A percentile compares a stretch with the other conserved stretches of the same genome.
Conservation (phyloP, 1,140 invertebrate species). For the Apolygus lucorum region DNA sequence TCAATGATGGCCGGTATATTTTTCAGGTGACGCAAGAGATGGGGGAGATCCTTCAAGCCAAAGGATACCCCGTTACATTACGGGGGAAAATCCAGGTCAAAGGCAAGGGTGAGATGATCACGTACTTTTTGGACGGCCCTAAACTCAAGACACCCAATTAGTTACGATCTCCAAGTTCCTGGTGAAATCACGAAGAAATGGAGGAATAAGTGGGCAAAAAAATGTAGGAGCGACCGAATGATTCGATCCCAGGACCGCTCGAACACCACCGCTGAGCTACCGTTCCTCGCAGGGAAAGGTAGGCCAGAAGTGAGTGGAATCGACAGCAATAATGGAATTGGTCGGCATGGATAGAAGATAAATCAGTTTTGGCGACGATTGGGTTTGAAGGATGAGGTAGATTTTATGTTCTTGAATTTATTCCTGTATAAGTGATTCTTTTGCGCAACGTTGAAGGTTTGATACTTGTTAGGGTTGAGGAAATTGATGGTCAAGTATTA, state of each 20-base stretch:
- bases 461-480: no score
- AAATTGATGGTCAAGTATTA: no score
- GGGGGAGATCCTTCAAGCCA: conserved; percentile 61
- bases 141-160: neutral
- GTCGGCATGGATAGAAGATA: no score
- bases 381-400: no score
- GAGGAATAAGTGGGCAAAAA: neutral
- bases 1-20: no score
- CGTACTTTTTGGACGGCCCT: conserved; percentile 68
- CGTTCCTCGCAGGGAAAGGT: no score
- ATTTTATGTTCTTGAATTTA: no score
- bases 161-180: neutral
- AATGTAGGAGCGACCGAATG: neutral
- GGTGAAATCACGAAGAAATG: neutral
- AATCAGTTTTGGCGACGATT: no score
- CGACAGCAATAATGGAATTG: no score
- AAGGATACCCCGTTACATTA: conserved; percentile 66
- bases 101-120: conserved; percentile 91
- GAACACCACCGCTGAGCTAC: neutral
- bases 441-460: no score
- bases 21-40: conserved; percentile 78
- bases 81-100: conserved; percentile 81
- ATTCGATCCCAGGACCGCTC: neutral
- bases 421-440: no score
- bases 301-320: no score